Conservation (phyloP, 2,888 invertebrate genomes). For the Baccha elongata region DNA sequence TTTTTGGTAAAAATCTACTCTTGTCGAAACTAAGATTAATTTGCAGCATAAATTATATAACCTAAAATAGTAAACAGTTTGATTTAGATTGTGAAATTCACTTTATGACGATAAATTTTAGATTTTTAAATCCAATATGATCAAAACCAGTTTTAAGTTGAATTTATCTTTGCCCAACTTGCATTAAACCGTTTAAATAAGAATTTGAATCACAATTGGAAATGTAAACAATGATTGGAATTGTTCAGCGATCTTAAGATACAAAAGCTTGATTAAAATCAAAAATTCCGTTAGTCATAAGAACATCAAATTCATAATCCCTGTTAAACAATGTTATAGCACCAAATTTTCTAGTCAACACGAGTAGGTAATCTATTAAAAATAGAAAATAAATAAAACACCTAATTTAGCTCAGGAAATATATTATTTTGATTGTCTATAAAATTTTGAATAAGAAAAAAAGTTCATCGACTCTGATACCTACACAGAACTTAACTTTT, state of each 20-base stretch:
- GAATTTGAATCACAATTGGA: not conserved
- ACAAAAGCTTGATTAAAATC: not conserved
- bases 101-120: too few species aligned
- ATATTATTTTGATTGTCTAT: slow-evolving; percentile 1
- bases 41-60: too few species aligned
- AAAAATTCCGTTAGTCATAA: not conserved
- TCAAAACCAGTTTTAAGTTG: too few species aligned
- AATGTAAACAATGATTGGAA: not conserved
- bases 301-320: not conserved
- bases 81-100: too few species aligned
- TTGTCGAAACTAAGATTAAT: not conserved
- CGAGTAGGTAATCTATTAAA: not conserved
- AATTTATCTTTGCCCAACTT: too few species aligned
- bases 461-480: slow-evolving; percentile 41
- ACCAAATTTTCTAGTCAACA: not conserved
- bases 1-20: not conserved
- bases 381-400: not conserved
- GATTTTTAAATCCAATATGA: too few species aligned
- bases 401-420: not conserved
- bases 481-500: slow-evolving; percentile 22
- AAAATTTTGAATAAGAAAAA: not conserved
- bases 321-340: not conserved
- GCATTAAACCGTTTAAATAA: not conserved
- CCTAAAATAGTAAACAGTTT: too few species aligned
- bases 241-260: not conserved